A percentile compares a stretch with the other conserved stretches of the same genome.
These are phyloP conservation scores for Camponotus floridanus DNA, from an alignment of 1,140 invertebrate species.

Conservation along the genomic window DNA sequence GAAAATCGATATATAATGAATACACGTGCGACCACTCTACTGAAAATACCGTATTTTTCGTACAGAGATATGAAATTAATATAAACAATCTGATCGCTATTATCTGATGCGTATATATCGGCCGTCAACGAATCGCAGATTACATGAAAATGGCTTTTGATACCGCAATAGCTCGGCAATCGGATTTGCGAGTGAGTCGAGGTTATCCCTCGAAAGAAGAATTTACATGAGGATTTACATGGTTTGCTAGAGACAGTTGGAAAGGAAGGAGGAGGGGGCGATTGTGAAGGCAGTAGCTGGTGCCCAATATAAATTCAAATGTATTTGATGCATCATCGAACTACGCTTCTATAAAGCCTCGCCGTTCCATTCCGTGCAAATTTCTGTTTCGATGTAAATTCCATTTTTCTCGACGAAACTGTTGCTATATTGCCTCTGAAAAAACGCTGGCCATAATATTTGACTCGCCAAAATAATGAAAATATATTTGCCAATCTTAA, in stretches of 20 bases:
- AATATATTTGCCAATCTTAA: not conserved
- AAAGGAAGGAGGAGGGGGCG: constrained; percentile 18
- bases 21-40: not conserved
- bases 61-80: constrained; percentile 65
- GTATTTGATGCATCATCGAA: constrained; percentile 61
- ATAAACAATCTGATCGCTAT: constrained; percentile 41
- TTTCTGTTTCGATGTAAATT: constrained; percentile 45
- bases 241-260: constrained; percentile 42
- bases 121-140: constrained; percentile 64
- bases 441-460: not conserved
- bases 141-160: constrained; percentile 71
- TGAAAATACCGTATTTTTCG: constrained; percentile 14
- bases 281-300: constrained; percentile 45
- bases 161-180: constrained; percentile 69
- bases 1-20: constrained; percentile 12
- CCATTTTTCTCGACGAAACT: constrained; percentile 44
- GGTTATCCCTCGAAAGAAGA: constrained; percentile 72
- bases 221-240: constrained; percentile 77
- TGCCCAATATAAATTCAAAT: constrained; percentile 60
- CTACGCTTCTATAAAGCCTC: constrained; percentile 35
- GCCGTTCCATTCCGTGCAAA: constrained; percentile 24
- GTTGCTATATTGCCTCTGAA: constrained; percentile 17
- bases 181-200: constrained; percentile 71
- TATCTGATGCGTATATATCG: constrained; percentile 11
- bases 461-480: not conserved